Base-by-base conservation (phyloP, 2,888 invertebrate species). In the Emmelina monodactyla region DNA sequence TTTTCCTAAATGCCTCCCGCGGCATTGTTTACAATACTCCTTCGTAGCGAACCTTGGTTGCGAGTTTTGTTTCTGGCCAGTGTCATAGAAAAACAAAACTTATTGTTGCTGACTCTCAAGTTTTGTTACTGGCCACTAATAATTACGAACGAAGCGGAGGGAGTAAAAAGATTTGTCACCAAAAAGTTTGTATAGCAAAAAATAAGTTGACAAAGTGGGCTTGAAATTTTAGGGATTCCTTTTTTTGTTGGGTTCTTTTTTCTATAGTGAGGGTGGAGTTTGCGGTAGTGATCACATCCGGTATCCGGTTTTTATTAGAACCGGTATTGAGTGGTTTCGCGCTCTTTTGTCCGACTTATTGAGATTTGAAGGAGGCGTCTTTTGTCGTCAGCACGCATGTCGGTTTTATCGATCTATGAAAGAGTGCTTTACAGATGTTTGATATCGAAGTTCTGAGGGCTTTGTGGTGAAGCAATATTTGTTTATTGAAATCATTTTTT, bases 221-320 rank as follows among this genome's bases (percentile, higher is more conserved):
- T 60, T 44, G 45, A 56, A 46, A 53, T 56, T 62, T 62, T 49
- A 45, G 54, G 53, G 50, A 47, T 49, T 51, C 50, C 47, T 58
- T 58, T 56, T 55, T 57, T 54, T 51, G 49, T 51, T 39, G 48
- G 48, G 46, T 46, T 40, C 51, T 55, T 59, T 62, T n/a, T 53
- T 53, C 46, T 49, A 53, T 49, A 54, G 53, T 52, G 49, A 51
- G 50, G 52, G 49, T 46, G 49, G 50, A 51, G 51, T 55, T 59
- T 58, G 66, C 53, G 61, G 62, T n/a, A n/a, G n/a, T 55, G 53
- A 58, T 61, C 55, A 58, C 58, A 63, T 73, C 73, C 72, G 58
- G 62, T 60, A 70, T 75, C 73, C 73, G 71, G 69, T 64, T 69
- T 69, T 66, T 71, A 73, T 73, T 73, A 67, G 65, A 61, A 45